These are phyloP conservation scores for Andricus curvator DNA, from an alignment of 2,888 invertebrate genomes.

Conservation along the genomic window DNA sequence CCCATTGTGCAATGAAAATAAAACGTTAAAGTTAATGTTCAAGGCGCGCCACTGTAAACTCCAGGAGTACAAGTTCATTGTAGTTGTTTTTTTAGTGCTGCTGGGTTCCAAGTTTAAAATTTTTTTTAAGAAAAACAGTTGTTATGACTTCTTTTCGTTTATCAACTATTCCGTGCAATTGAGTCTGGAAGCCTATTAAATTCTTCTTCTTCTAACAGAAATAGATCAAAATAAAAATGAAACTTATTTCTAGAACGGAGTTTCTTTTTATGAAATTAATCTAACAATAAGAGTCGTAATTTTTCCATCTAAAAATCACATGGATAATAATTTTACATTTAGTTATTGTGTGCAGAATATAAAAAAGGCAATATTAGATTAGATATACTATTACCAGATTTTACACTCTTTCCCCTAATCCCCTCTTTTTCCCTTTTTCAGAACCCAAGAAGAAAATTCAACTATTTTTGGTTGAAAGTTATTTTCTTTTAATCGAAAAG, in stretches of 20 bases:
- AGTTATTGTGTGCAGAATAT: no score
- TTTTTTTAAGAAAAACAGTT: not conserved
- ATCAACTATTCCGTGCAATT: not conserved
- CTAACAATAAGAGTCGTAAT: not conserved
- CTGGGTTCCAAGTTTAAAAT: not conserved
- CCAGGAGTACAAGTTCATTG: not conserved
- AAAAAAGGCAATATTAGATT: no score
- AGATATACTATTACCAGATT: no score
- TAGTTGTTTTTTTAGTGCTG: not conserved
- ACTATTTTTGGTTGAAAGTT: no score
- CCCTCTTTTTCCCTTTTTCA: no score
- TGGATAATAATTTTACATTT: no score
- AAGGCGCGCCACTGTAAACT: slow-evolving; percentile 15
- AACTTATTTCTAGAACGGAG: not conserved
- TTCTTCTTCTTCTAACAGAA: not conserved
- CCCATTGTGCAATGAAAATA: not conserved
- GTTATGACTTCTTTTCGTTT: not conserved
- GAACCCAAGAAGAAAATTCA: no score
- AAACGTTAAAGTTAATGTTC: slow-evolving; percentile 4
- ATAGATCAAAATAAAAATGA: not conserved
- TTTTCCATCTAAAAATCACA: no score
- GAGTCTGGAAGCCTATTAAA: not conserved
- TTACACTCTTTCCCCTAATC: no score
- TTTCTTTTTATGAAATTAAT: not conserved
- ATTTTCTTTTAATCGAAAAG: no score